A percentile compares a stretch with the other conserved stretches of the same genome.
Evolutionary conservation across 2,797 vertebrate genomes (phyloP).

Genomic region (Mus caroli): DNA sequence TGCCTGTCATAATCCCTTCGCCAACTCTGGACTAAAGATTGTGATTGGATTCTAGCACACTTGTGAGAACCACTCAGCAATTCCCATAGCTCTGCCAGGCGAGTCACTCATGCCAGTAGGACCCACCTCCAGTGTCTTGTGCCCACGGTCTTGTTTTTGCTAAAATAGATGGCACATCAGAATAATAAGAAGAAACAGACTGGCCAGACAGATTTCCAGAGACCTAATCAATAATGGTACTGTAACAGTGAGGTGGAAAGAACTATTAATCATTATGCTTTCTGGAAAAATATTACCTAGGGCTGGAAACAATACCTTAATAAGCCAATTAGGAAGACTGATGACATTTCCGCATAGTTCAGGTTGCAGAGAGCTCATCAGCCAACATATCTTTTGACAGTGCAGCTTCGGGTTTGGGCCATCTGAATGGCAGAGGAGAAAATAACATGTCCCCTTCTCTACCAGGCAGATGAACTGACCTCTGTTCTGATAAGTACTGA

Average conservation of each 20-base stretch:
- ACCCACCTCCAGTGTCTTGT: background rate
- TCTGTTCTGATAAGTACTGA: background rate
- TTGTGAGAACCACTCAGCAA: background rate
- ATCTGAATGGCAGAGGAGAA: background rate
- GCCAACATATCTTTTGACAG: background rate
- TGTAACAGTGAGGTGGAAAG: constrained; percentile 50
- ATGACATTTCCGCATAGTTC: constrained; percentile 30
- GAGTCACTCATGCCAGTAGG: background rate
- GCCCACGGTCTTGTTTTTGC: background rate
- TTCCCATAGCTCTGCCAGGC: background rate
- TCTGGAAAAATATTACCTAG: constrained; percentile 40
- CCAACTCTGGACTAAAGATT: constrained; percentile 13
- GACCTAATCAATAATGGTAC: constrained; percentile 53
- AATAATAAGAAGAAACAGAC: constrained; percentile 19
- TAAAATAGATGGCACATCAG: constrained; percentile 10
- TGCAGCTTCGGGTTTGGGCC: background rate
- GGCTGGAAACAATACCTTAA: constrained; percentile 36
- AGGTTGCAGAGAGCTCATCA: background rate
- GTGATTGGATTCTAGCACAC: background rate
- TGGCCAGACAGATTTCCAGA: constrained; percentile 62
- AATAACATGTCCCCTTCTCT: background rate
- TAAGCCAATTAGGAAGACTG: constrained; percentile 42
- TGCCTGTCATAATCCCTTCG: background rate
- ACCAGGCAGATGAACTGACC: background rate
- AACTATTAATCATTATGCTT: constrained; percentile 67